Evolutionary conservation across 2,113 vertebrate genomes (phyloP).

Genomic region (Crotalus horridus): DNA sequence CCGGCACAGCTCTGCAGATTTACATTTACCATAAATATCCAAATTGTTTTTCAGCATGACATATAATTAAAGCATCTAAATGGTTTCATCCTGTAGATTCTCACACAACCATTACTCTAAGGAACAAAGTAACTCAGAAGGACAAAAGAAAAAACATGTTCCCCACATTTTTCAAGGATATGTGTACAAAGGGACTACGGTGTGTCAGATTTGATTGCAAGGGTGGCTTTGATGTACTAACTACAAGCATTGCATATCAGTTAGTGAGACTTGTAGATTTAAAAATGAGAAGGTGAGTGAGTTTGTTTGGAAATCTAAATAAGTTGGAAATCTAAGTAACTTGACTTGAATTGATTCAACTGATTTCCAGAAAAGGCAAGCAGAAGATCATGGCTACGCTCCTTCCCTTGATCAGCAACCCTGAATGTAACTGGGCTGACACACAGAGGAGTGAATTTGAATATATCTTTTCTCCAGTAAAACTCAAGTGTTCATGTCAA

Average conservation of each 20-base stretch:
- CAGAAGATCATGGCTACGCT: background rate
- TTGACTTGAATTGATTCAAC: background rate
- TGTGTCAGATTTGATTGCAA: background rate
- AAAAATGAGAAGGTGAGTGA: slow-evolving; percentile 6
- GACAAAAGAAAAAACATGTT: slow-evolving; percentile 3
- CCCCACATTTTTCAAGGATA: background rate
- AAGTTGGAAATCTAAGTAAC: no score
- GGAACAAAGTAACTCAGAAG: slow-evolving; percentile 22
- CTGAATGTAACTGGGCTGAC: slow-evolving; percentile 46
- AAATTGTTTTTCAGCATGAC: slow-evolving; percentile 12
- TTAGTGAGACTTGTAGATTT: slow-evolving; percentile 4
- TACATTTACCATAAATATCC: slow-evolving; percentile 27
- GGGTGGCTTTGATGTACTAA: background rate
- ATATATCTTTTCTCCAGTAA: slow-evolving; percentile 40
- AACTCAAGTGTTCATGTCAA: slow-evolving; percentile 48
- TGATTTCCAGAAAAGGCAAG: background rate
- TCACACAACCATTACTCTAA: background rate
- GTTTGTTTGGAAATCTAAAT: background rate
- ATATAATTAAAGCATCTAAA: slow-evolving; percentile 9
- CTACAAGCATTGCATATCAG: background rate
- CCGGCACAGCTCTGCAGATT: background rate
- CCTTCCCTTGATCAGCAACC: slow-evolving; percentile 5
- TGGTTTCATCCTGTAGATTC: background rate
- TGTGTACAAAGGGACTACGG: background rate
- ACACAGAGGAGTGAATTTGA: slow-evolving; percentile 47